Conservation (phyloP, 92 coral and sea anemone species). For the Zoanthus sociatus region DNA sequence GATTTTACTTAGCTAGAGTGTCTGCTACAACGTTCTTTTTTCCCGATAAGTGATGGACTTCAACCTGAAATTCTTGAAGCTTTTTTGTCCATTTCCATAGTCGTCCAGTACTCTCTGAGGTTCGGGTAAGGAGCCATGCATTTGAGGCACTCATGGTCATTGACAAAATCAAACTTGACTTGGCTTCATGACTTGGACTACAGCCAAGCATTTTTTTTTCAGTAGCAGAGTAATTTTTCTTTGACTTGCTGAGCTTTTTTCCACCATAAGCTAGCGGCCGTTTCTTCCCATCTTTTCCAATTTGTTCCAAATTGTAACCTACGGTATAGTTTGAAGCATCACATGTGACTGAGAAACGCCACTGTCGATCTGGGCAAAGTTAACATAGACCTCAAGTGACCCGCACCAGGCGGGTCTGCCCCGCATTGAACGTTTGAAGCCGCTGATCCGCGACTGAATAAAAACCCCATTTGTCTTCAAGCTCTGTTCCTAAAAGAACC, state of each 20-base stretch:
- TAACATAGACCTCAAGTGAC: too few species aligned
- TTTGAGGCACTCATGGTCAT: not conserved
- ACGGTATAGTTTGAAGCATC: slow-evolving; percentile 62
- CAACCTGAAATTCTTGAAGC: slow-evolving; percentile 54
- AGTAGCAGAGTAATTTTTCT: too few species aligned
- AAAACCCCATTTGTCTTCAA: too few species aligned
- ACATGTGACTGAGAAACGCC: slow-evolving; percentile 52
- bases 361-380: slow-evolving; percentile 44
- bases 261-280: slow-evolving; percentile 51
- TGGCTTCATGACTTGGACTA: slow-evolving; percentile 57
- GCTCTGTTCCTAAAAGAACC: too few species aligned
- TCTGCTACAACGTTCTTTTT: slow-evolving; percentile 55
- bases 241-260: not conserved
- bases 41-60: slow-evolving; percentile 56
- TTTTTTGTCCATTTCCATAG: slow-evolving; percentile 63
- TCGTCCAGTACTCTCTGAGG: slow-evolving; percentile 49
- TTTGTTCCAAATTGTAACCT: slow-evolving; percentile 54
- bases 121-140: not conserved
- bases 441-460: too few species aligned
- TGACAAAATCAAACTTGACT: too few species aligned
- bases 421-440: too few species aligned
- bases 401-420: too few species aligned
- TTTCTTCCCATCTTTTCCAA: slow-evolving; percentile 13
- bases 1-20: slow-evolving; percentile 37
- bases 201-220: slow-evolving; percentile 39